Base-by-base conservation (phyloP, 1,140 invertebrate genomes). In the Lordiphosa stackelbergi region DNA sequence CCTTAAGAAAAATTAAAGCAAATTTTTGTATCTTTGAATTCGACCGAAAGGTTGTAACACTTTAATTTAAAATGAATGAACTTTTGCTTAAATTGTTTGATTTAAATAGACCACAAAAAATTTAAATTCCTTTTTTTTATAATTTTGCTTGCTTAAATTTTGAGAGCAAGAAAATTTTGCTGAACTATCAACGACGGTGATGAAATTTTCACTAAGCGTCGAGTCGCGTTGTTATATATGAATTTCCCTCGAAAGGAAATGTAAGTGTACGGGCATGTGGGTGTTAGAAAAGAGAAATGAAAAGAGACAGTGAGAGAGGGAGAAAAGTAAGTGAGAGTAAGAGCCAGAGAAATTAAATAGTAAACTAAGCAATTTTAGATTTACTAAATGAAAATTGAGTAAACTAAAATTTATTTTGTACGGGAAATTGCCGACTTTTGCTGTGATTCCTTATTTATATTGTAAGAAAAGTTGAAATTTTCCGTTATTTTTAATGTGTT, bases 121-220 rank as follows among this genome's bases (percentile, higher is more conserved):
- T 71, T 77, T 69, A 51, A 37, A 37, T 68, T 37, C 45, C n/a
- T n/a, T 42, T 58, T 59, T 38, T 47, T 38, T 53, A 47, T n/a
- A 53, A 61, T 46, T 77, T 75, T 35, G 19, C 42, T 58, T 24
- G 55, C 56, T 48, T 28, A 42, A 81, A 69, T 71, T 63, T 56
- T 47, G 43, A 66, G 34, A 40, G 66, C 73, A 43, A 59, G 5
- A 74, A 65, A 59, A 63, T 52, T 75, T 52, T 52, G 59, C 66
- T 85, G 71, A 84, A 86, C 84, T 84, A 53, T 66, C 74, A 64
- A 73, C 84, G 69, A 69, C 84, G 78, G 84, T 86, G 84, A 86
- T 84, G 79, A 86, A 86, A 86, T 84, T 86, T 86, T 86, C 84
- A 86, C 84, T 86, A 84, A 86, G 58, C 54, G 41, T 31, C 48